These are phyloP conservation scores for Sipha flava DNA, from an alignment of 1,140 invertebrate species.

Conservation along the genomic window DNA sequence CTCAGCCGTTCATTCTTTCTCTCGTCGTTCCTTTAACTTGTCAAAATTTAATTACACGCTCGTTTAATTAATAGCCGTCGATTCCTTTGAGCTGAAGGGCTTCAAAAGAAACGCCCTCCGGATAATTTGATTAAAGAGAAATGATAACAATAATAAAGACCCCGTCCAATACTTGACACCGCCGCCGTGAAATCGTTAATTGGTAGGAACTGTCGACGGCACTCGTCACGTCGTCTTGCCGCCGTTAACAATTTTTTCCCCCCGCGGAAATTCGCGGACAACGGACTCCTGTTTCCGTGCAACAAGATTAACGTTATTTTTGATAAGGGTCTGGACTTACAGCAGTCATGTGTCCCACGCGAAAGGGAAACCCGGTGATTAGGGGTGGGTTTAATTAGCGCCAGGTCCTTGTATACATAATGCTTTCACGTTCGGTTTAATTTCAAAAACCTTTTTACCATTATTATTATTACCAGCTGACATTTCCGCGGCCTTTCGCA, in stretches of 20 bases:
- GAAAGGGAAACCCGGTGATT: not conserved
- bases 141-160: conserved; percentile 32
- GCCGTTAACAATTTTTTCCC: not conserved
- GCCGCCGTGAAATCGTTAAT: conserved; percentile 28
- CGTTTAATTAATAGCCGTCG: conserved; percentile 31
- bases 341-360: not conserved
- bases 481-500: conserved; percentile 21
- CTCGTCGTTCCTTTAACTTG: not conserved
- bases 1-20: not conserved
- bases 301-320: not conserved
- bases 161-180: conserved; percentile 28
- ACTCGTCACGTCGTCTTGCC: not conserved
- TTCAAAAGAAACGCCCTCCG: conserved; percentile 25
- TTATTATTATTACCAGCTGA: not conserved
- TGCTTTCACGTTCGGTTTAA: not conserved
- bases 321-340: not conserved
- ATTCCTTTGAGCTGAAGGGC: conserved; percentile 17
- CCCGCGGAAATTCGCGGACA: not conserved
- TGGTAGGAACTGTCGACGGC: conserved; percentile 13
- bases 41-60: conserved; percentile 29
- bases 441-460: not conserved
- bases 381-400: not conserved
- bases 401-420: not conserved
- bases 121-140: conserved; percentile 33
- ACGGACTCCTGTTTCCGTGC: not conserved